Base-by-base conservation (phyloP, 2,888 invertebrate species). In the Neocrepidodera transversa region DNA sequence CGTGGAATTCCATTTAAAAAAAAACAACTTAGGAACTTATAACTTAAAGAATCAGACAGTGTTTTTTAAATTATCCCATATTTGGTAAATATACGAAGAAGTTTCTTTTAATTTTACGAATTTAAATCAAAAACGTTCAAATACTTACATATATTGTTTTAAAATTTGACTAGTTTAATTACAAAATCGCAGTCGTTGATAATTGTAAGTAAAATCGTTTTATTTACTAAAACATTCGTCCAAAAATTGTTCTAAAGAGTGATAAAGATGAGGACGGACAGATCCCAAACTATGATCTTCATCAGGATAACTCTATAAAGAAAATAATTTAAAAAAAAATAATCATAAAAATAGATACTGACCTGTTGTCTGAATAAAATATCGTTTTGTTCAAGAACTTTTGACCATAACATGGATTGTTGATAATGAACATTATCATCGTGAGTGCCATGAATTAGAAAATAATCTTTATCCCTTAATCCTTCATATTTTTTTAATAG, bases 341-440 rank as follows among this genome's bases (percentile, higher is more conserved):
- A 36, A 11, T 1, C 10, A 36, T 7, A 6, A 35, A 20, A 32
- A 43, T 43, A 38, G 7, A 17, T 57, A 57, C 80, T 81, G 81
- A 96, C 97, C 88, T 95, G 92, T 79, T 95, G 91, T 65, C 92
- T 88, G 81, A 97, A 98, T 66, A 93, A 85, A 58, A 98, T 91
- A 73, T 95, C 93, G 42, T 86, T 85, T 38, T 87, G 85, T 75
- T 95, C 94, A 67, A 98, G 83, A 58, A 91, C 86, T 75, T 93
- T 89, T 1, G 96, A 91, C 70, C 97, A 84, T 76, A 96, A 85
- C 87, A 97, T 93, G 5, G 95, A 90, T 79, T 98, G 96, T 77
- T 97, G 97, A 80, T 95, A 97, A 79, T 98, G 98, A 0, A 98
- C 98, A 79, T 98, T 98, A 78, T 95, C 94, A 74, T 95, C 95